Base-by-base conservation (phyloP, 2,113 vertebrate genomes). In the Gallinago undulata region DNA sequence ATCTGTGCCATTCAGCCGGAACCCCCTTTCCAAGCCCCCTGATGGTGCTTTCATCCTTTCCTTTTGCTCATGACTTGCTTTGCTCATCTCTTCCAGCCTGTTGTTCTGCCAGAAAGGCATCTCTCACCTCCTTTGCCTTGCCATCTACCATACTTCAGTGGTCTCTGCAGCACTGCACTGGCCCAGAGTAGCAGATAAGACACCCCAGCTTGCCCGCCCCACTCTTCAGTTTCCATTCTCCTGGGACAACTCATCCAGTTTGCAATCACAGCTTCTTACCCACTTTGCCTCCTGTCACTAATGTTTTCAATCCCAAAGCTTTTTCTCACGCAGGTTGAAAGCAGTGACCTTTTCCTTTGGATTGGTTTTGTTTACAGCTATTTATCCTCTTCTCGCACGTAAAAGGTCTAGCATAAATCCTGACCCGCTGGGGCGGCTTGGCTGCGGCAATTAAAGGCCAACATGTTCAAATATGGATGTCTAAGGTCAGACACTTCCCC, bases 341-440 rank as follows among this genome's bases (percentile, higher is more conserved):
- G 66, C 39, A 75, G 28, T 89, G 76, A 90, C 88, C 60, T 96
- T 90, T 96, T 93, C 45, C 51, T 91, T 92, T 75, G 43, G 56
- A 68, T 74, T 86, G 25, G 11, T 53, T 88, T 95, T 80, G 68
- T 93, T 95, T 92, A 89, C 47, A 78, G 73, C 35, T 92, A 25
- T 81, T 95, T 96, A 74, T 67, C 43, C 62, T 93, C 33, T 87
- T 85, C 41, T 57, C n/a, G 30, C 79, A 67, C 0, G 0, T 81
- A 39, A 94, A 92, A 87, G 27, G 43, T 75, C 77, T 93, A 56
- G 66, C 62, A 72, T 48, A 81, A 91, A 82, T 78, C 68, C 69
- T 64, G 90, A 77, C 68, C 85, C 43, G 31, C 35, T n/a, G 76
- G 33, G 37, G 72, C 79, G 93, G 25, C 18, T 47, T 89, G 74